Evolutionary conservation across 2,113 vertebrate genomes (phyloP), one percentile per base, ranked within the genome.

Genomic region (Bufo bufo): DNA sequence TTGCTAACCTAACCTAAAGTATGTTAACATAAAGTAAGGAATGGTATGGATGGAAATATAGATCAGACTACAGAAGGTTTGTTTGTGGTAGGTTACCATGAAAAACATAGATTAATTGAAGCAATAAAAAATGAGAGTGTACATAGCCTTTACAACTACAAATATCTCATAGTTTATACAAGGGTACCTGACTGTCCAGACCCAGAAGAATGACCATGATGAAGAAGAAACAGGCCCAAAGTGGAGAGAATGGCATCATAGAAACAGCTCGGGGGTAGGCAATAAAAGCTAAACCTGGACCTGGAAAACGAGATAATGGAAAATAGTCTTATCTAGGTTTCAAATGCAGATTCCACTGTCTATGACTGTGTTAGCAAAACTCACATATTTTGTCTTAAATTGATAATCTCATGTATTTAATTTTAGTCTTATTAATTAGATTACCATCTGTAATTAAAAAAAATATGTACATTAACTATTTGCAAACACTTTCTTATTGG

Each of bases 201-300:
- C 97, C 97, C 91, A 99, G 95, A 88, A 99, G 96, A 65, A 98
- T 95, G 9, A 99, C 95, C 97, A 98, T 99, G 93, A 98, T 93
- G 94, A 98, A 97, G 95, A 97, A 98, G 90, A 94, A 99, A 91
- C 96, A 97, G 0, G 98, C 97, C 98, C 98, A 99, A 8, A 99
- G 92, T 0, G 97, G 96, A 3, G 97, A 97, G 93, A 98, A 97
- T 49, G 98, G 98, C 94, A 99, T 95, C 97, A 99, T 99, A 92
- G 97, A 96, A 78, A 99, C 98, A 6, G 98, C 98, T n/a, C 97
- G 96, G 6, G 98, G 98, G 85, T 98, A 99, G 9, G 98, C 98
- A 43, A 99, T 99, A 93, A 99, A 99, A 66, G 98, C 98, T 94
- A 99, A 91, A 84, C 98, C 98, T 61, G 98, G 98, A 89, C 98